A percentile compares a stretch with the other conserved stretches of the same genome.
Conservation (phyloP, 1,140 invertebrate genomes). For the Wasmannia auropunctata region DNA sequence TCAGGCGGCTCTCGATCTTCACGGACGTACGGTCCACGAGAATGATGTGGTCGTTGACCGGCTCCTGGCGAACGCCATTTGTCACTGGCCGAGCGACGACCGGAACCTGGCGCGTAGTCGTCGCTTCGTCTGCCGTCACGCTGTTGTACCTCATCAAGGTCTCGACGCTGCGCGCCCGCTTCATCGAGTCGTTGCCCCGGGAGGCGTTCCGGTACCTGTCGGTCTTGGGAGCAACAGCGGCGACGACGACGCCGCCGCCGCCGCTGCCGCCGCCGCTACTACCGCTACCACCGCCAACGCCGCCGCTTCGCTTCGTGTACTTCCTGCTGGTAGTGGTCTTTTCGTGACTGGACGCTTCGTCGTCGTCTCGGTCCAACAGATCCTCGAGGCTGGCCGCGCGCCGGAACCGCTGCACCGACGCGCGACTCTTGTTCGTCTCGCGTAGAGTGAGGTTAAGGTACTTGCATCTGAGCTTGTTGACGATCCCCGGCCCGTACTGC, state of each 20-base stretch:
- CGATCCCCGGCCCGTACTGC: slow-evolving; percentile 96
- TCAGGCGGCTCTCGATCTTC: slow-evolving; percentile 88
- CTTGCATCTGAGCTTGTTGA: slow-evolving; percentile 93
- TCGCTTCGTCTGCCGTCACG: slow-evolving; percentile 60
- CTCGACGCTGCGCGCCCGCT: slow-evolving; percentile 94
- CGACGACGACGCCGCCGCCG: slow-evolving; percentile 63
- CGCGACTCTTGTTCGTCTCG: slow-evolving; percentile 87
- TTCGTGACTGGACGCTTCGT: slow-evolving; percentile 62
- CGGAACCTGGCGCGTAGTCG: slow-evolving; percentile 1
- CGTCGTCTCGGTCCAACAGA: slow-evolving; percentile 89
- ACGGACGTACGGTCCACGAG: slow-evolving; percentile 93
- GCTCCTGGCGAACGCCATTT: slow-evolving; percentile 76
- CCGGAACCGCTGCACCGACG: slow-evolving; percentile 88
- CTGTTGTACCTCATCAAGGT: slow-evolving; percentile 89
- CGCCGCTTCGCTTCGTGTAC: slow-evolving; percentile 72
- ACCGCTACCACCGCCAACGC: neutral
- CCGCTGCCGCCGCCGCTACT: neutral
- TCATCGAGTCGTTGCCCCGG: slow-evolving; percentile 88
- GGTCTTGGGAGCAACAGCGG: slow-evolving; percentile 65
- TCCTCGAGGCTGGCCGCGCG: slow-evolving; percentile 94
- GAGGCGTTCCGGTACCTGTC: slow-evolving; percentile 82
- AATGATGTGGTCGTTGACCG: slow-evolving; percentile 87
- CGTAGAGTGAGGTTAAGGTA: slow-evolving; percentile 93
- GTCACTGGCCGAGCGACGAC: neutral
- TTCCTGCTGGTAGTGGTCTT: slow-evolving; percentile 69